Percentiles rank a stretch among this genome's conserved stretches.
These are phyloP conservation scores for Trissolcus basalis DNA, from an alignment of 1,140 invertebrate species.

Conservation along the genomic window DNA sequence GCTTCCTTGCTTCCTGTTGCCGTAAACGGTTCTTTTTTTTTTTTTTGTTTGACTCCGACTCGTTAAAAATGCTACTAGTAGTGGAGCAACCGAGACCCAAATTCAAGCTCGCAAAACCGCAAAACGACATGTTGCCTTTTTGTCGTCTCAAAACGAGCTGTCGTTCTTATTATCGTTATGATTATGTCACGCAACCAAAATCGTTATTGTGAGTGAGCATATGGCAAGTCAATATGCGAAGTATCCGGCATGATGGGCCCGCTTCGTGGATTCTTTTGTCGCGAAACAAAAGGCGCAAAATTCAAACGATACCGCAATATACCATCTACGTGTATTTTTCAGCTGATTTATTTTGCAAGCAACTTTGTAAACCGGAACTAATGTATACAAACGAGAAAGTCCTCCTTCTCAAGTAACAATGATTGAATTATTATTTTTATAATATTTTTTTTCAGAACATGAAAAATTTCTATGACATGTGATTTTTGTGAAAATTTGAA, in stretches of 20 bases:
- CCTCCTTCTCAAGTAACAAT: no score
- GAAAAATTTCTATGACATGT: no score
- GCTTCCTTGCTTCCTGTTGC: constrained; percentile 43
- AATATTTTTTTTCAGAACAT: no score
- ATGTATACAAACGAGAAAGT: no score
- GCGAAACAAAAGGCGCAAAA: constrained; percentile 31
- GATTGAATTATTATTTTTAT: no score
- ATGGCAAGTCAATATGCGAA: constrained; percentile 53
- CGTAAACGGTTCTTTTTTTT: constrained; percentile 31
- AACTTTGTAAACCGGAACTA: no score
- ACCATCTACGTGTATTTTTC: not conserved
- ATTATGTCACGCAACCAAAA: constrained; percentile 53
- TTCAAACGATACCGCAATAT: constrained; percentile 1
- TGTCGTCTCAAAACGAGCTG: constrained; percentile 59
- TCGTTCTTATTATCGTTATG: constrained; percentile 46
- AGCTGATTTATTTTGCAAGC: not conserved
- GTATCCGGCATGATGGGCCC: constrained; percentile 45
- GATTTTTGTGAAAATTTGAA: no score
- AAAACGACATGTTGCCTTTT: constrained; percentile 68
- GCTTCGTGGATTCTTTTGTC: constrained; percentile 25
- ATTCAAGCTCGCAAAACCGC: constrained; percentile 67
- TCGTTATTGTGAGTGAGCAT: constrained; percentile 46
- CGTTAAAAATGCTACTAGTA: constrained; percentile 35
- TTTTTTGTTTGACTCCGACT: constrained; percentile 22
- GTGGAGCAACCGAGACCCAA: constrained; percentile 49